Base-by-base conservation (phyloP, 2,113 vertebrate species). In the Nicator chloris region DNA sequence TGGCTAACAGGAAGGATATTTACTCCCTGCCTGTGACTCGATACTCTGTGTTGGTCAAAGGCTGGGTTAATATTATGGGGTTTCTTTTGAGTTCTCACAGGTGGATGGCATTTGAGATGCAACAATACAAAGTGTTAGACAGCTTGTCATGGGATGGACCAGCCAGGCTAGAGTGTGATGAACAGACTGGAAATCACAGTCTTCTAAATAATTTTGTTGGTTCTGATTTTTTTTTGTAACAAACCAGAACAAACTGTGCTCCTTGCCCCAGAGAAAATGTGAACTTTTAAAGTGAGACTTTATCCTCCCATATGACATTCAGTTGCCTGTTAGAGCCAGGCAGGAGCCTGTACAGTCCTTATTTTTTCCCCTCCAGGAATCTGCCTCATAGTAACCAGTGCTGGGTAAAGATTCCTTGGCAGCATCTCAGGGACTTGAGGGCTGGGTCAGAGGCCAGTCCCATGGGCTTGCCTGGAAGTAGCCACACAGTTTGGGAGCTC, bases 201-300 rank as follows among this genome's bases (percentile, higher is more conserved):
- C 56, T 85, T 47, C 60, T 66, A 86, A 92, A 93, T 81, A 1
- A 63, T 64, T 69, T 76, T 82, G 59, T 90, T 78, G 77, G 33
- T 91, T 88, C 73, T 66, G 37, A 5, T 60, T 40, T 87, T 85
- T 54, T 50, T 77, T 64, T 24, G 84, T 49, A 88, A 82, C 79
- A 83, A 86, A 88, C 11, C 42, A 94, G 79, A 94, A 92, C n/a
- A 83, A 93, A 80, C 57, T 64, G 57, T 93, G 27, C 54, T 94
- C 24, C 31, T 80, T 92, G 30, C 40, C 66, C 79, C 24, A 72
- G 75, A 82, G 61, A 72, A 92, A 92, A 87, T 20, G 10, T 20
- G 50, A 82, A 82, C 35, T 60, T 82, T 86, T 37, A 39, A 86
- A 93, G 35, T 47, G 35, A 69, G 26, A 33, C 47, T 63, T 94